Conservation (phyloP, 1,140 invertebrate species). For the Anthonomus grandis region DNA sequence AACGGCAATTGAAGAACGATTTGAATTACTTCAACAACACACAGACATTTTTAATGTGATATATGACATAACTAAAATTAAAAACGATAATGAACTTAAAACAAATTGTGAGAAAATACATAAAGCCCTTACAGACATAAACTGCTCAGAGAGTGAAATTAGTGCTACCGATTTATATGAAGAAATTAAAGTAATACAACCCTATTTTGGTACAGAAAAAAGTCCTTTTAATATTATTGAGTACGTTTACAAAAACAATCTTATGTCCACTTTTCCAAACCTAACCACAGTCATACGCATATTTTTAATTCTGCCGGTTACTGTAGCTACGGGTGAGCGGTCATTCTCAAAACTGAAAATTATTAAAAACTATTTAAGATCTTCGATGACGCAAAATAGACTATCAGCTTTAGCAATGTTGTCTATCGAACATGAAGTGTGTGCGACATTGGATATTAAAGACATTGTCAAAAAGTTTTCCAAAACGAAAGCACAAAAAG, state of each 20-base stretch:
- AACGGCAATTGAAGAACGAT: no score
- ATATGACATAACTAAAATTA: slow-evolving; percentile 10
- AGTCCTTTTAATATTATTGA: no score
- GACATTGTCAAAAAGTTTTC: slow-evolving; percentile 12
- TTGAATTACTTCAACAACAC: slow-evolving; percentile 3
- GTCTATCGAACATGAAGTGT: no score
- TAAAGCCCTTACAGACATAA: slow-evolving; percentile 9
- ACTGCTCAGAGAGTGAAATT: slow-evolving; percentile 10
- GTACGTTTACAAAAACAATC: slow-evolving; percentile 1
- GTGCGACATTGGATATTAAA: no score
- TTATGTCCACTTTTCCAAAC: neutral
- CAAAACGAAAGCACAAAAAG: no score
- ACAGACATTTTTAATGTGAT: slow-evolving; percentile 6
- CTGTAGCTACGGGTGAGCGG: slow-evolving; percentile 1
- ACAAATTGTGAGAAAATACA: slow-evolving; percentile 1
- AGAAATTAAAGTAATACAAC: slow-evolving; percentile 5
- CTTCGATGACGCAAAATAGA: slow-evolving; percentile 5
- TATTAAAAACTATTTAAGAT: slow-evolving; percentile 13
- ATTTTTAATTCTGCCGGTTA: neutral
- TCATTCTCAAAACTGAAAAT: no score
- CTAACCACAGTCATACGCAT: neutral
- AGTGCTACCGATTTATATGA: slow-evolving; percentile 12
- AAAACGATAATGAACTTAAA: slow-evolving; percentile 1
- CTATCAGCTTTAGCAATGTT: no score
- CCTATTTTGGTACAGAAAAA: slow-evolving; percentile 5